Base-by-base conservation (phyloP, 2,797 vertebrate genomes). In the Oceanodroma leucorhoa region DNA sequence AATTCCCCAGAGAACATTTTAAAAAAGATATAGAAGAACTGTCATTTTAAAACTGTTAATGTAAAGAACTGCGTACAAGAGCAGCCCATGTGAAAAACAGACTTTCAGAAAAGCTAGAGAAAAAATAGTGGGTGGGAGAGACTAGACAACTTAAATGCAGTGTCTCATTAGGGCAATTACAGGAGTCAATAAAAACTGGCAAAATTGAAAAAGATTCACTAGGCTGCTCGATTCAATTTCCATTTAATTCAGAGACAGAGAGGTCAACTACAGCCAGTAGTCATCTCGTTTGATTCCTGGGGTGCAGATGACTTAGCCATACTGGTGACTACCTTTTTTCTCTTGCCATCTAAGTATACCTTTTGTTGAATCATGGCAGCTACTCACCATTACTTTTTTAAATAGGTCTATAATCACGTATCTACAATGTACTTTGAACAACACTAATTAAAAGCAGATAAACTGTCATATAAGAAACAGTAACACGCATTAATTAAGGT, bases 1-100 rank as follows among this genome's bases (percentile, higher is more conserved):
- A 85, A 90, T 91, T 94, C 93, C 85, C 86, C 36, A 40, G 83
- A 75, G 91, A 93, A 93, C 77, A 57, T 72, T 81, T 62, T 21
- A 5, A 18, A 90, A 88, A 72, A 82, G 54, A 87, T 58, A 54
- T 2, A 83, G 83, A 91, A 83, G 87, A 94, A 60, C 61, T 79
- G 78, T 53, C 62, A 0, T 55, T 93, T 90, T 41, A 41, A 73
- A 83, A 6, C 34, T 34, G 73, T 62, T 86, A 55, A 86, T 32
- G 87, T 73, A 84, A 87, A 90, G 95, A 83, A 27, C 55, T 30
- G 45, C 2, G 1, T 3, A 21, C 2, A 11, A 83, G 85, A 93
- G 24, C 69, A 78, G 89, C 27, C 65, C 34, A 1, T 5, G 79
- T 16, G 5, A 82, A 78, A 91, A 91, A 86, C 1, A 87, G 71